phyloP scores from a whole-genome alignment of 2,113 vertebrate genomes.

The Heptranchias perlo region DNA sequence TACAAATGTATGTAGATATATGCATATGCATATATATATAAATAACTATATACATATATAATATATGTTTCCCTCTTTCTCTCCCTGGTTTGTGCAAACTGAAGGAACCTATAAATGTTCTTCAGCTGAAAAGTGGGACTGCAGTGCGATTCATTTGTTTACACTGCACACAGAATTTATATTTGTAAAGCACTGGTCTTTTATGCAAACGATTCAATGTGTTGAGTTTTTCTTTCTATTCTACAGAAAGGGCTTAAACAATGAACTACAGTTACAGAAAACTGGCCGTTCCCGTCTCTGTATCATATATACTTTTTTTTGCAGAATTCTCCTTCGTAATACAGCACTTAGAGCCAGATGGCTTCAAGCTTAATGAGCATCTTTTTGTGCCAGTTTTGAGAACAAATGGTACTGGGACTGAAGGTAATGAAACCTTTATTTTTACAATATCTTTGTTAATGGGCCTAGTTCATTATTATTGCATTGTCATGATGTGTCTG shows the following conservation, averaged over 20 bases:
- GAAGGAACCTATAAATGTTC: conserved; percentile 27
- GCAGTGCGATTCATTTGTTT: conserved; percentile 26
- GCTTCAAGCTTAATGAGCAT: conserved; percentile 13
- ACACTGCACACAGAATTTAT: background rate
- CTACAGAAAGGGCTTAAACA: background rate
- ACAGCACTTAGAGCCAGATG: conserved; percentile 29
- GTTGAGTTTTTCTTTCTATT: background rate
- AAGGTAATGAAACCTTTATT: conserved; percentile 33
- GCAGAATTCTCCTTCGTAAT: conserved; percentile 27
- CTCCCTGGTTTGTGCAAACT: background rate
- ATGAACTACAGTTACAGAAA: background rate
- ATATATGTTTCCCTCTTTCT: background rate
- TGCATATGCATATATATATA: background rate
- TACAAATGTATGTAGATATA: background rate
- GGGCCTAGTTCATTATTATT: background rate
- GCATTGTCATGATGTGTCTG: background rate
- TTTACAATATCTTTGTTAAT: conserved; percentile 29
- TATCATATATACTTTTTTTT: conserved; percentile 30
- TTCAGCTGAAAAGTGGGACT: background rate
- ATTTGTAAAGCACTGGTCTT: background rate
- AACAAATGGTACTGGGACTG: conserved; percentile 20
- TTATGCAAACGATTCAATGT: background rate
- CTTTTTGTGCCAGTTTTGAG: conserved; percentile 25
- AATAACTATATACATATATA: background rate
- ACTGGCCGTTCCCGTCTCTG: background rate